phyloP scores from a whole-genome alignment of 2,888 invertebrate genomes.

The Acanthoscelides obtectus region DNA sequence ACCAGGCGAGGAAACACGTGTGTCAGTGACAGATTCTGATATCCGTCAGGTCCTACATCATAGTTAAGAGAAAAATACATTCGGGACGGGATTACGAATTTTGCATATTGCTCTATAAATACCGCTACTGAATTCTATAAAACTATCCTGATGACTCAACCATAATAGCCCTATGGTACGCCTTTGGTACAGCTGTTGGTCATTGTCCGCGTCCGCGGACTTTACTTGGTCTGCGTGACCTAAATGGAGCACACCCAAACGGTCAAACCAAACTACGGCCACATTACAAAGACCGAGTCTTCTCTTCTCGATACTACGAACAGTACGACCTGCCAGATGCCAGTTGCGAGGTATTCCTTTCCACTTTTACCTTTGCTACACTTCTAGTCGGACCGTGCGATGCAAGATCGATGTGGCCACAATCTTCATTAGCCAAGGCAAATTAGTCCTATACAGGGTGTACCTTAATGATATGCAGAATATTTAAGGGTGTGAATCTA shows the following conservation, averaged over 20 bases:
- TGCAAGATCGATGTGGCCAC: not conserved
- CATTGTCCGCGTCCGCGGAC: conserved; percentile 38
- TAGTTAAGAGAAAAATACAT: no score
- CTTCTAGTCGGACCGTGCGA: not conserved
- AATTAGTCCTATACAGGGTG: no score
- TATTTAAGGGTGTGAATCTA: no score
- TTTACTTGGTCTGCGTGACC: conserved; percentile 42
- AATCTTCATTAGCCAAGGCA: not conserved
- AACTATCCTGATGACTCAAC: no score
- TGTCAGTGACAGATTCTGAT: no score
- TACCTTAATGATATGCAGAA: no score
- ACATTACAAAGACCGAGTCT: conserved; percentile 23
- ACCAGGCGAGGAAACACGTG: no score
- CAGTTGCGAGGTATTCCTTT: not conserved
- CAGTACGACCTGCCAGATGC: not conserved
- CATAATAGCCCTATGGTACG: no score
- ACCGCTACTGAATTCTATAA: no score
- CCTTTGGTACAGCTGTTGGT: conserved; percentile 39
- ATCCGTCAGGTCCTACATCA: no score
- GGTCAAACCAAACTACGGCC: conserved; percentile 32
- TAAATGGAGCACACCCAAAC: conserved; percentile 43
- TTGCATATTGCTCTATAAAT: no score
- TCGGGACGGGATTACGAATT: no score
- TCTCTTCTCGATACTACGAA: conserved; percentile 2
- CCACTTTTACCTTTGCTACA: not conserved